Evolutionary conservation across 2,113 vertebrate genomes (phyloP), one percentile per base, ranked within the genome.

Genomic region (Eptesicus fuscus): DNA sequence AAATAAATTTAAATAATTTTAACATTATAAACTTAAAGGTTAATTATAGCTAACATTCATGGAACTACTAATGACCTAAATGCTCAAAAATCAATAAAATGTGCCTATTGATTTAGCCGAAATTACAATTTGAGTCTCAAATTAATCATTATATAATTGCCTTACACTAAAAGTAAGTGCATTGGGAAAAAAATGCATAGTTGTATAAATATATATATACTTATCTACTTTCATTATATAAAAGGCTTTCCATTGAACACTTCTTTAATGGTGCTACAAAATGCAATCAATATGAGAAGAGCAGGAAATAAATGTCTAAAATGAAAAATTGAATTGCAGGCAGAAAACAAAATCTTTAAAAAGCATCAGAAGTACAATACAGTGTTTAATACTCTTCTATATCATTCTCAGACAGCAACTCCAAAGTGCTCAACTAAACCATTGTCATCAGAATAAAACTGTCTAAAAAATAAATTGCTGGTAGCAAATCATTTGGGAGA

Each of bases 261-360:
- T 79, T 69, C 53, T 95, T 93, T 83, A 42, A 71, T 61, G 32
- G 18, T 93, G 17, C 83, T 73, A 53, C 40, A 96, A 90, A 94
- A 86, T 94, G 67, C 95, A 89, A 85, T 92, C 85, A 89, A 80
- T 89, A 91, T n/a, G 32, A 92, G 23, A 91, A 74, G 35, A 88
- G 7, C 13, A 89, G 16, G 22, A 70, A 22, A 71, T 74, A 78
- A 86, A 92, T 16, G 11, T 88, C 25, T 85, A 37, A 91, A 92
- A 83, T 32, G 25, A 94, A 96, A 95, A 95, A 91, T 91, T 70
- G 96, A 96, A 94, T 79, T 69, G 17, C 28, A 89, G 23, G 40
- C 74, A 88, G 47, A 95, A 91, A 86, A 69, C 59, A 83, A 93
- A 95, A 93, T 96, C 53, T 61, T 77, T 59, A 44, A 63, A 59